These are phyloP conservation scores for Philereme transversata DNA, from an alignment of 2,888 invertebrate genomes.

Conservation along the genomic window DNA sequence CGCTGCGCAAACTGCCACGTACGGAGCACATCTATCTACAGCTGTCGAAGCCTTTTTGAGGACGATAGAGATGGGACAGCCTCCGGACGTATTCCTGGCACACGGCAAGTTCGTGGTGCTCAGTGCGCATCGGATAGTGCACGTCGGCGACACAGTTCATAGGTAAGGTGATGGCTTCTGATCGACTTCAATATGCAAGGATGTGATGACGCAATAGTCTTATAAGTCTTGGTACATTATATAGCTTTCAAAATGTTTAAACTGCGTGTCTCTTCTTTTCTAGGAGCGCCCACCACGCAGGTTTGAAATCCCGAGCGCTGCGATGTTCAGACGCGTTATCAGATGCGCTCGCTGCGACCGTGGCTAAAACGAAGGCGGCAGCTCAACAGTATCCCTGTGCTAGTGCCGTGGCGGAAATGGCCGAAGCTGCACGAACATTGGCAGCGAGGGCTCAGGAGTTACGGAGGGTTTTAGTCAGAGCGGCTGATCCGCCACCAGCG, in stretches of 20 bases:
- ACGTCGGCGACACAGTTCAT: conserved; percentile 97
- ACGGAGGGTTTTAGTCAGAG: conserved; percentile 88
- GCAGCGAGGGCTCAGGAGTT: conserved; percentile 93
- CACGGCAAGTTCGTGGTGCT: conserved; percentile 97
- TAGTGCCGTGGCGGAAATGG: conserved; percentile 95
- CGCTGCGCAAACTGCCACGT: conserved; percentile 92
- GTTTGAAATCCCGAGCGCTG: conserved; percentile 88
- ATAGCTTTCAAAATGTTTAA: not conserved
- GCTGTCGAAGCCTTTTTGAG: conserved; percentile 96
- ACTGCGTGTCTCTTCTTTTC: conserved; percentile 12
- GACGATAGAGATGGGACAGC: conserved; percentile 96
- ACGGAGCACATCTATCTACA: conserved; percentile 92
- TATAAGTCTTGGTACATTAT: too few species aligned
- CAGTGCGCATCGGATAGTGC: conserved; percentile 96
- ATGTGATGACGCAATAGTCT: too few species aligned
- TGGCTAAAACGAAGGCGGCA: conserved; percentile 94
- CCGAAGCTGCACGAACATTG: conserved; percentile 93
- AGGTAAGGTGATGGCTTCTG: conserved; percentile 49
- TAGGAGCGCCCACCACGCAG: conserved; percentile 90
- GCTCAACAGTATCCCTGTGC: conserved; percentile 97
- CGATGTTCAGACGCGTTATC: conserved; percentile 91
- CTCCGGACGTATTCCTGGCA: conserved; percentile 96
- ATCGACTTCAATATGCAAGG: too few species aligned
- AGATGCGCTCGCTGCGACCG: conserved; percentile 92
- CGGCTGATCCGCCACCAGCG: conserved; percentile 79